Percentiles rank a stretch among this genome's conserved stretches.
These are phyloP conservation scores for Pararge aegeria DNA, from an alignment of 1,140 invertebrate species.

Conservation along the genomic window DNA sequence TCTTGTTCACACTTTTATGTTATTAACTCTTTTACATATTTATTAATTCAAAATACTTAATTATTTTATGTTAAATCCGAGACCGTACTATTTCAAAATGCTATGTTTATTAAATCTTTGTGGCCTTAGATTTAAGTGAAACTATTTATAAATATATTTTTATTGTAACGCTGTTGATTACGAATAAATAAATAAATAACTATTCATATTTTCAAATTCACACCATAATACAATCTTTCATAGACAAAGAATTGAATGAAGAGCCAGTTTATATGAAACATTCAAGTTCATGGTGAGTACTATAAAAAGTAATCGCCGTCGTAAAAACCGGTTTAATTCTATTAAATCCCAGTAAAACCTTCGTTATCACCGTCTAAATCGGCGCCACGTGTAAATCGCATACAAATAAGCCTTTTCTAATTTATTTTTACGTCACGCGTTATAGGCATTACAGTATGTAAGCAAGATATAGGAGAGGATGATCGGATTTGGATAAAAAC, in stretches of 20 bases:
- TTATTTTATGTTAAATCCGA: no score
- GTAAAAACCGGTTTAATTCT: slow-evolving; percentile 11
- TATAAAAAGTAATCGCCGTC: slow-evolving; percentile 12
- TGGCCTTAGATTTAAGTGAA: no score
- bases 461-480: not conserved
- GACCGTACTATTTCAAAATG: no score
- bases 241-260: not conserved
- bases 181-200: no score
- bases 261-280: slow-evolving; percentile 1
- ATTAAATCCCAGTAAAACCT: slow-evolving; percentile 7
- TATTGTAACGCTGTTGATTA: no score
- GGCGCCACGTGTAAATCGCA: slow-evolving; percentile 7
- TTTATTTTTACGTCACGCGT: slow-evolving; percentile 8
- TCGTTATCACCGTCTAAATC: slow-evolving; percentile 4
- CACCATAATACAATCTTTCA: not conserved
- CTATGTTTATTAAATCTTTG: no score
- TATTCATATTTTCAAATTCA: no score
- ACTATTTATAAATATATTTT: no score
- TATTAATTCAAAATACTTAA: no score
- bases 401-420: slow-evolving; percentile 9
- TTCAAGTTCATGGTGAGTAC: slow-evolving; percentile 7
- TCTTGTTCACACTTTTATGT: no score
- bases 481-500: not conserved
- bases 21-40: no score
- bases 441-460: not conserved